These are phyloP conservation scores for Azemiops feae DNA, from an alignment of 2,113 vertebrate genomes.

Conservation along the genomic window DNA sequence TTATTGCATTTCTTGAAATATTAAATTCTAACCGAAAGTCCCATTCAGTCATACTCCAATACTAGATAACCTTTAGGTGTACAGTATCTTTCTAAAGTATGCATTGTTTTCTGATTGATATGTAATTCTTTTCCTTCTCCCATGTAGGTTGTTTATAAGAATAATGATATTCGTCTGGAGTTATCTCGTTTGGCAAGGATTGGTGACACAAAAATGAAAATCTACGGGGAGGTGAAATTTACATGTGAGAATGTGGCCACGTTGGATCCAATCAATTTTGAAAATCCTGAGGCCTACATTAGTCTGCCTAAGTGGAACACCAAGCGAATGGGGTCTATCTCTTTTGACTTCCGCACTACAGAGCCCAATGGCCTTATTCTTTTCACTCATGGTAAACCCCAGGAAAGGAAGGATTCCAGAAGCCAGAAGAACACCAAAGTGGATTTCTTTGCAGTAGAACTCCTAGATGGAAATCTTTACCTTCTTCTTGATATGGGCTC, in stretches of 20 bases:
- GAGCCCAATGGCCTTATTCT: slow-evolving; percentile 95
- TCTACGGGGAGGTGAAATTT: slow-evolving; percentile 93
- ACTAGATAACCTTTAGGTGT: slow-evolving; percentile 36
- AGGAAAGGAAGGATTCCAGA: slow-evolving; percentile 84
- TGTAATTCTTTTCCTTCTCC: slow-evolving; percentile 61
- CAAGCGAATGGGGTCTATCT: slow-evolving; percentile 95
- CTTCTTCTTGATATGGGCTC: slow-evolving; percentile 97
- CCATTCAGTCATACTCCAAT: slow-evolving; percentile 16
- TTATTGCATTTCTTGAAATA: slow-evolving; percentile 5
- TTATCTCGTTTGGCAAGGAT: slow-evolving; percentile 94
- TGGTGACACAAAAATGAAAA: slow-evolving; percentile 97
- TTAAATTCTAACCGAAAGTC: background rate
- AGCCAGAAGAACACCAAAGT: slow-evolving; percentile 96
- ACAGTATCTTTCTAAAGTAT: slow-evolving; percentile 39
- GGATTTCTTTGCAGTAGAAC: slow-evolving; percentile 96
- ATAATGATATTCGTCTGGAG: slow-evolving; percentile 96
- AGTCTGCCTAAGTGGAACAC: slow-evolving; percentile 97
- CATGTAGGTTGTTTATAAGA: slow-evolving; percentile 95
- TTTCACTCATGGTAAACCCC: slow-evolving; percentile 92
- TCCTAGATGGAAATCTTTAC: slow-evolving; percentile 90
- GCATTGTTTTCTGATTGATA: slow-evolving; percentile 63
- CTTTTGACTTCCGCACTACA: slow-evolving; percentile 94
- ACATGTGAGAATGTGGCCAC: slow-evolving; percentile 96
- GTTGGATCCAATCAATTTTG: slow-evolving; percentile 94
- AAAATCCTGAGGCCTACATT: slow-evolving; percentile 92